These are phyloP conservation scores for Habropoda laboriosa DNA, from an alignment of 1,140 invertebrate genomes.

Conservation along the genomic window DNA sequence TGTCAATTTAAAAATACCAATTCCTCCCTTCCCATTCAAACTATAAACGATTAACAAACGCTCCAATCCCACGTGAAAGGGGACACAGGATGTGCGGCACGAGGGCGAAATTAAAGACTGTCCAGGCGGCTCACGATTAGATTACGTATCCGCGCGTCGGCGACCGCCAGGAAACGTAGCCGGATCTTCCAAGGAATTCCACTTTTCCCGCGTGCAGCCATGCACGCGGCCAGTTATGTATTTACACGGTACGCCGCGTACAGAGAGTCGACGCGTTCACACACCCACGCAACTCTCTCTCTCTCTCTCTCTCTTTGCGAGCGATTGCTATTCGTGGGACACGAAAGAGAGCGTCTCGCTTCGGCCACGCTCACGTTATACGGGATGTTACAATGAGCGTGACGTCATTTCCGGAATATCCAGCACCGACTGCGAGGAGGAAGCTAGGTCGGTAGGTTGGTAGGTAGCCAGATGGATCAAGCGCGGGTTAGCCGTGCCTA, in stretches of 20 bases:
- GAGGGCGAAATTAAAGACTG: constrained; percentile 16
- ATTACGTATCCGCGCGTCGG: not conserved
- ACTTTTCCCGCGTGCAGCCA: too few relatives aligned
- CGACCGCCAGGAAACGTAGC: not conserved
- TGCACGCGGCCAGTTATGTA: constrained; percentile 53
- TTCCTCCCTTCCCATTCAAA: too few relatives aligned
- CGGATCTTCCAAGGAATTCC: constrained; percentile 22
- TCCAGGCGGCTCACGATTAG: not conserved
- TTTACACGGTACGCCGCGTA: constrained; percentile 63
- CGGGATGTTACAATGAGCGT: constrained; percentile 76
- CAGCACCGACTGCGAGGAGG: constrained; percentile 65
- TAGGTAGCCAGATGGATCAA: constrained; percentile 65
- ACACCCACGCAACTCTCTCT: constrained; percentile 50
- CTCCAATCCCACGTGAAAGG: not conserved
- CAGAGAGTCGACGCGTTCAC: constrained; percentile 52
- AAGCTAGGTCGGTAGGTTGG: constrained; percentile 75
- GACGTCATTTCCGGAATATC: constrained; percentile 78
- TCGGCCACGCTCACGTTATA: constrained; percentile 56
- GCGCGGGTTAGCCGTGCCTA: constrained; percentile 7
- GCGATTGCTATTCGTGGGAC: constrained; percentile 56
- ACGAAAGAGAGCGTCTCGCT: constrained; percentile 60
- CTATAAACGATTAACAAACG: too few relatives aligned
- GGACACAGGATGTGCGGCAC: not conserved
- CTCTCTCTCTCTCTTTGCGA: not conserved
- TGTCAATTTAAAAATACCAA: too few relatives aligned